phyloP scores from a whole-genome alignment of 2,888 invertebrate species.

The Opisthograptis luteolata region DNA sequence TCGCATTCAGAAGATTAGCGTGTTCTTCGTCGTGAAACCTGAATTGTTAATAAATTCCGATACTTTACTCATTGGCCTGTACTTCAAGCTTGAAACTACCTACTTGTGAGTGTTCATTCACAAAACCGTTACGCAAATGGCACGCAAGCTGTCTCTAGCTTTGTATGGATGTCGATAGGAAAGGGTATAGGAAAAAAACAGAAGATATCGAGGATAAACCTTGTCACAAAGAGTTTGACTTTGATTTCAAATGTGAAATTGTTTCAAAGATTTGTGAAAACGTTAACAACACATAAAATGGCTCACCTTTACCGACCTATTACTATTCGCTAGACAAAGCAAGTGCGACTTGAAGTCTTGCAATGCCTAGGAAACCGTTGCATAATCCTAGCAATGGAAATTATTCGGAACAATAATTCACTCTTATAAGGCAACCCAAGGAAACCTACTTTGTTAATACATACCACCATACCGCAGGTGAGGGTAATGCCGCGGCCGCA shows the following conservation, averaged over 20 bases:
- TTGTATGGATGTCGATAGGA: constrained; percentile 49
- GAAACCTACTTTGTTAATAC: constrained; percentile 79
- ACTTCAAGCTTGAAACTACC: constrained; percentile 42
- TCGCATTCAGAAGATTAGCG: constrained; percentile 99
- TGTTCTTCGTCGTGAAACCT: constrained; percentile 99
- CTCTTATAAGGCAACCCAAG: constrained; percentile 59
- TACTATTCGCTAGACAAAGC: constrained; percentile 60
- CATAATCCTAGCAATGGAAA: constrained; percentile 45
- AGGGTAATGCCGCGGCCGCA: constrained; percentile 99
- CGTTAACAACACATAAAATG: constrained; percentile 78
- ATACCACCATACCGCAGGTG: constrained; percentile 99
- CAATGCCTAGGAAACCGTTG: constrained; percentile 55
- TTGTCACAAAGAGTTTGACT: constrained; percentile 78
- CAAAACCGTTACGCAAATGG: constrained; percentile 51
- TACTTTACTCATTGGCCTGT: constrained; percentile 65
- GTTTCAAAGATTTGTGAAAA: constrained; percentile 58
- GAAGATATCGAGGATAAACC: constrained; percentile 48
- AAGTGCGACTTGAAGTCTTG: constrained; percentile 61
- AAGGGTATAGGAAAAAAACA: constrained; percentile 51
- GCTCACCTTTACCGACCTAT: constrained; percentile 81
- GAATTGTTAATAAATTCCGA: constrained; percentile 80
- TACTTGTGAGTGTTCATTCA: constrained; percentile 45
- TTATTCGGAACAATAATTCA: constrained; percentile 42
- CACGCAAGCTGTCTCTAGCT: constrained; percentile 47
- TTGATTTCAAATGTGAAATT: constrained; percentile 68